Evolutionary conservation across 2,888 invertebrate species (phyloP).

Genomic region (Loripinus fragilis): DNA sequence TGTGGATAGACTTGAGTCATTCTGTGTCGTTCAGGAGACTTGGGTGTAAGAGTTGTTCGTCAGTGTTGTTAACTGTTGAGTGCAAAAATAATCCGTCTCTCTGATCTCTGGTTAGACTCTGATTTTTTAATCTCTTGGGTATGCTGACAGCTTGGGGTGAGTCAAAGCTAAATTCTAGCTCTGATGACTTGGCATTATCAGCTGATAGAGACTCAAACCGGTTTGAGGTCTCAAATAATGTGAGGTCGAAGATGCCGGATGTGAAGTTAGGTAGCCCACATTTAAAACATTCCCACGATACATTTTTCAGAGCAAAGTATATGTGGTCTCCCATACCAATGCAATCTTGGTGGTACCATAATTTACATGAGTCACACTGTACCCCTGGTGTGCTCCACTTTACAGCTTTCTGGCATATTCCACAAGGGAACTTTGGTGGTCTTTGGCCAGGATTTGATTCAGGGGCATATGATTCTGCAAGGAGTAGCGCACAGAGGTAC

Average conservation of each 20-base stretch:
- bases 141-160: slow-evolving; percentile 17
- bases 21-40: slow-evolving; percentile 10
- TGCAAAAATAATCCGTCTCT: background rate
- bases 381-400: slow-evolving; percentile 26
- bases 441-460: slow-evolving; percentile 39
- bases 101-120: too few relatives aligned
- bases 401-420: slow-evolving; percentile 31
- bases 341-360: slow-evolving; percentile 37
- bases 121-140: background rate
- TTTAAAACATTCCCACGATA: slow-evolving; percentile 27
- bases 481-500: slow-evolving; percentile 32
- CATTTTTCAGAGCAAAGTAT: slow-evolving; percentile 17
- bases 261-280: slow-evolving; percentile 41
- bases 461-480: slow-evolving; percentile 36
- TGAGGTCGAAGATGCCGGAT: slow-evolving; percentile 25
- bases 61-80: background rate
- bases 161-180: slow-evolving; percentile 11
- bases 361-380: slow-evolving; percentile 32
- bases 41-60: background rate
- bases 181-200: background rate
- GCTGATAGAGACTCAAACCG: background rate
- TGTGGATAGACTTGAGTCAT: background rate
- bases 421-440: slow-evolving; percentile 30
- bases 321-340: slow-evolving; percentile 29
- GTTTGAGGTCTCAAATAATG: slow-evolving; percentile 24